Base-by-base conservation (phyloP, 2,797 vertebrate genomes). In the Dermochelys coriacea region DNA sequence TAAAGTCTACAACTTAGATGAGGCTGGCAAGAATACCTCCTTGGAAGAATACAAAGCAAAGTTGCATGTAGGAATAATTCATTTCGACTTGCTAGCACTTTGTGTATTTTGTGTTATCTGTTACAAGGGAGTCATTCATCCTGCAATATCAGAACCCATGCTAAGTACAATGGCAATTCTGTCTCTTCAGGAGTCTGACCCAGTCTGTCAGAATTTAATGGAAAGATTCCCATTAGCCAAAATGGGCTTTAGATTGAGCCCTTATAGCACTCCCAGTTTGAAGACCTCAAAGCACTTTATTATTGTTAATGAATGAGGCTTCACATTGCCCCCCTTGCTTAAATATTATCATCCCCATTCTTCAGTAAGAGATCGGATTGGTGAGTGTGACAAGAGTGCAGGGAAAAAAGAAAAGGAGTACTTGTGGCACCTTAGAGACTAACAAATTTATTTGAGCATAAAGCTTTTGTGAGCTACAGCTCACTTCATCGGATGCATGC, bases 111-210 rank as follows among this genome's bases (percentile, higher is more conserved):
- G 91, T 95, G 83, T 96, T 93, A 93, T 93, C 41, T 80, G 84
- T 91, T 86, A 79, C 84, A 87, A 41, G 49, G 14, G 57, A 90
- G 75, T 68, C 86, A 81, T 89, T 93, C 78, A 51, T 50, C 85
- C 78, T 64, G 25, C 55, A 77, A 9, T 34, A 59, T 29, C 23
- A 41, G 21, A 52, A 27, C 15, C 27, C 27, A 49, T 29, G 15
- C 79, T 49, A 96, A 94, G 84, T 92, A 93, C 51, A 45, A 71
- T 4, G 85, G 77, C 78, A 88, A 91, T 93, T 96, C 74, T 95
- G 80, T 57, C 82, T 84, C 8, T 50, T 47, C 37, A 82, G 37
- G 37, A 59, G 37, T 31, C 64, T 86, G 31, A 29, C 88, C 37
- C 64, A 27, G 2, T 79, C 59, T 74, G 57, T 74, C 89, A 41